A percentile compares a stretch with the other conserved stretches of the same genome.
These are phyloP conservation scores for Noctua pronuba DNA, from an alignment of 2,888 invertebrate genomes.

Conservation along the genomic window DNA sequence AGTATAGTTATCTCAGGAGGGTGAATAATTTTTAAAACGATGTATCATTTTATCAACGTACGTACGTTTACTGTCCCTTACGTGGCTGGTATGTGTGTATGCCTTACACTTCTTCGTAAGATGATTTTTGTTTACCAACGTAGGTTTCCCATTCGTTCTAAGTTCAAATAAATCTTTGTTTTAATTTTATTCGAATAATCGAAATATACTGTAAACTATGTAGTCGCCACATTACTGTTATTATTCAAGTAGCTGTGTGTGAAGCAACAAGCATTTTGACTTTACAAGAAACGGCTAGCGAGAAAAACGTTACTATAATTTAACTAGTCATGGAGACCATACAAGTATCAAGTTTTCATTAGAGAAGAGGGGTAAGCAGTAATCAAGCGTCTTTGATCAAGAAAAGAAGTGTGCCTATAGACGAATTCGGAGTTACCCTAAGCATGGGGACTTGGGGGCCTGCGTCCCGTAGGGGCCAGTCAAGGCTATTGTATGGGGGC, in stretches of 20 bases:
- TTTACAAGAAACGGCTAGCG: neutral
- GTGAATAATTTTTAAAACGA: slow-evolving; percentile 15
- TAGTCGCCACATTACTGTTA: neutral
- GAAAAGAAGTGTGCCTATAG: slow-evolving; percentile 5
- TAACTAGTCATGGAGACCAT: slow-evolving; percentile 11
- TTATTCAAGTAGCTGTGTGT: neutral
- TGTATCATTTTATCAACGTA: slow-evolving; percentile 1
- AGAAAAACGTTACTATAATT: neutral
- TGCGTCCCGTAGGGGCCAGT: slow-evolving; percentile 33
- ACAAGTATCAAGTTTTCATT: slow-evolving; percentile 27
- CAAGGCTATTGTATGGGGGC: slow-evolving; percentile 38
- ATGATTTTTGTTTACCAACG: neutral
- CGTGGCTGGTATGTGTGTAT: neutral
- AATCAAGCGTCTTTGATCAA: slow-evolving; percentile 54
- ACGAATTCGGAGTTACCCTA: slow-evolving; percentile 31
- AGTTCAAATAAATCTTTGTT: neutral
- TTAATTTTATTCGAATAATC: neutral
- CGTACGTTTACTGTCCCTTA: slow-evolving; percentile 7
- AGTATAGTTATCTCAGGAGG: neutral
- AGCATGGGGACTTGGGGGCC: slow-evolving; percentile 29
- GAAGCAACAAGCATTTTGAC: neutral
- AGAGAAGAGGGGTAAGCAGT: slow-evolving; percentile 32
- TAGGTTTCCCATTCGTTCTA: neutral
- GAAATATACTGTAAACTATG: neutral
- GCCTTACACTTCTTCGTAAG: neutral